These are phyloP conservation scores for Eucriotettix oculatus DNA, from an alignment of 2,888 invertebrate species.

Conservation along the genomic window DNA sequence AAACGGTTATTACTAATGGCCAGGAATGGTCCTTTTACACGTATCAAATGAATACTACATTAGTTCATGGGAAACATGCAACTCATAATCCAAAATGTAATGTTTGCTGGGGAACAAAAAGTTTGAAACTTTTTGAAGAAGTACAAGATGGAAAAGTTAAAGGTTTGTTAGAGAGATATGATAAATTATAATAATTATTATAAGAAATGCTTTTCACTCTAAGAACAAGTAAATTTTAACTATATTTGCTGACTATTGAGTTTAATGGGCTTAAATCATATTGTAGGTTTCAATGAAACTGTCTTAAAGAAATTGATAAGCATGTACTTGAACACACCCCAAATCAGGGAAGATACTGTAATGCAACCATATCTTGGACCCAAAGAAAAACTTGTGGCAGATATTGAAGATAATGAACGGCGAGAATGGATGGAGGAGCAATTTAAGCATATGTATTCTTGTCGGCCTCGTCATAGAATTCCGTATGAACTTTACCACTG, in stretches of 20 bases:
- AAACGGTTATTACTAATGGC: slow-evolving; percentile 80
- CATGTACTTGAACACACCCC: slow-evolving; percentile 55
- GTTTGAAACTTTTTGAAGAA: slow-evolving; percentile 54
- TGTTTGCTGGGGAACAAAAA: slow-evolving; percentile 60
- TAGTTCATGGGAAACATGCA: slow-evolving; percentile 44
- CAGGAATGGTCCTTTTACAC: slow-evolving; percentile 68
- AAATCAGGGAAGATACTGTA: slow-evolving; percentile 37
- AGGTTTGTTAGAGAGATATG: slow-evolving; percentile 10
- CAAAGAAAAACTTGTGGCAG: slow-evolving; percentile 39
- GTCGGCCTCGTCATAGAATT: slow-evolving; percentile 43
- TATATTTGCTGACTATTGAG: background rate
- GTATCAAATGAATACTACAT: slow-evolving; percentile 82
- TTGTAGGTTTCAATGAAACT: slow-evolving; percentile 56
- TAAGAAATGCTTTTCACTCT: too few relatives aligned
- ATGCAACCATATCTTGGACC: slow-evolving; percentile 56
- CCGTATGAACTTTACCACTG: slow-evolving; percentile 58
- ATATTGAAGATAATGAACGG: slow-evolving; percentile 49
- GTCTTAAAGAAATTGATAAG: slow-evolving; percentile 55
- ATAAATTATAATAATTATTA: too few relatives aligned
- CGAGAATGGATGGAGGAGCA: slow-evolving; percentile 50
- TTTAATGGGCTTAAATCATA: background rate
- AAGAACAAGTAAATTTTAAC: background rate
- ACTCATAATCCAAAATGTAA: slow-evolving; percentile 51
- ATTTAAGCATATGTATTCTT: slow-evolving; percentile 51
- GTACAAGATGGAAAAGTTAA: slow-evolving; percentile 49